phyloP scores from a whole-genome alignment of 2,797 vertebrate species.

The Dermochelys coriacea region DNA sequence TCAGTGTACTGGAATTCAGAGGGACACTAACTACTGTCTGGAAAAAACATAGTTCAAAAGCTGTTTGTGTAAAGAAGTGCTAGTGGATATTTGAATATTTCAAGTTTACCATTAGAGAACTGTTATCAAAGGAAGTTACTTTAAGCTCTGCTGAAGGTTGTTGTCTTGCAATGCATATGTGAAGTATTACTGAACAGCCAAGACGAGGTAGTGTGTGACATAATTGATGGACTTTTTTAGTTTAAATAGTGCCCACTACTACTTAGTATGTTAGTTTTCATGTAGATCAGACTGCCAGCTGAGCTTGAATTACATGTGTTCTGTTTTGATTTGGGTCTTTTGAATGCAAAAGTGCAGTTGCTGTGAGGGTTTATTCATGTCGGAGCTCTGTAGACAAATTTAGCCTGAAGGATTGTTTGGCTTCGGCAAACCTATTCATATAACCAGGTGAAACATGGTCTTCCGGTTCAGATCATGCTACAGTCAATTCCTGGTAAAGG shows the following conservation, averaged over 20 bases:
- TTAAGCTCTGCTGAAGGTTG: neutral
- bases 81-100: neutral
- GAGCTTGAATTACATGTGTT: neutral
- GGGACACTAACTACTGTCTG: neutral
- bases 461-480: neutral
- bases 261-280: neutral
- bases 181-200: accelerated
- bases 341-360: accelerated
- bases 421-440: constrained; percentile 9
- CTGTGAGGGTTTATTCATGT: neutral
- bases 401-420: neutral
- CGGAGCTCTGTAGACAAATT: neutral
- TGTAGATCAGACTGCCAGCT: neutral
- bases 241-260: accelerated
- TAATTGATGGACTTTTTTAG: neutral
- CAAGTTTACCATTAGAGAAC: neutral
- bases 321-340: neutral
- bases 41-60: neutral
- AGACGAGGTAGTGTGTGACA: neutral
- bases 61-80: neutral
- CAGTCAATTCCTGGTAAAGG: constrained; percentile 12
- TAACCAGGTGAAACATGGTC: neutral
- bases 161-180: accelerated
- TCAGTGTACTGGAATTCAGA: neutral
- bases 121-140: neutral